Base-by-base conservation (phyloP, 1,140 invertebrate species). In the Tachypleus tridentatus region DNA sequence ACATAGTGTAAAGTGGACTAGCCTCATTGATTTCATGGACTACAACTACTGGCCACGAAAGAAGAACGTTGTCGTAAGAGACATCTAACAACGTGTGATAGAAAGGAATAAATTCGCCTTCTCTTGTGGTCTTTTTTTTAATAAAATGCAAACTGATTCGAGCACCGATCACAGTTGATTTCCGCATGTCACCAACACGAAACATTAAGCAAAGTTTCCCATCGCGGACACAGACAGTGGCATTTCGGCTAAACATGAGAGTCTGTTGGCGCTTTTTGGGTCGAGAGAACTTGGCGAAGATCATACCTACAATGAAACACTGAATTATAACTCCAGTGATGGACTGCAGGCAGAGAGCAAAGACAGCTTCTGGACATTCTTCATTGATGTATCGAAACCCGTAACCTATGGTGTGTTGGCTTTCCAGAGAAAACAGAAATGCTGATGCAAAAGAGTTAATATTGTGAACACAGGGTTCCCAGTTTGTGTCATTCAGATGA, bases 311-410 rank as follows among this genome's bases (percentile, higher is more conserved):
- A 75, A 84, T 80, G 67, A 82, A 79, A n/a, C 83, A 84, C 74
- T 85, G 84, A 51, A 94, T 91, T 83, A 97, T 92, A 0, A 97
- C 90, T 10, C 95, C 97, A 51, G 87, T 86, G 68, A 98, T 95
- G 73, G 93, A 97, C 77, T 99, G 97, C 56, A 98, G 80, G 74
- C 93, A 97, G 91, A 99, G 93, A 58, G 97, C 85, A 71, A 97
- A 88, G 67, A 99, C 91, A 1, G 93, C 94, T 76, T 96, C 91
- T 0, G 93, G 91, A 75, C 97, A 99, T 74, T 97, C 89, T 73
- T 96, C 92, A 0, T 92, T 96, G 0, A 91, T 95, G 63, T 84
- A 87, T 58, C 89, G 80, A 49, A 67, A 75, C 6, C 77, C 74
- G 61, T 80, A 78, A 56, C 89, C 89, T 66, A 94, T 95, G 0